Base-by-base conservation (phyloP, 2,797 vertebrate genomes). In the Poecile montanus region DNA sequence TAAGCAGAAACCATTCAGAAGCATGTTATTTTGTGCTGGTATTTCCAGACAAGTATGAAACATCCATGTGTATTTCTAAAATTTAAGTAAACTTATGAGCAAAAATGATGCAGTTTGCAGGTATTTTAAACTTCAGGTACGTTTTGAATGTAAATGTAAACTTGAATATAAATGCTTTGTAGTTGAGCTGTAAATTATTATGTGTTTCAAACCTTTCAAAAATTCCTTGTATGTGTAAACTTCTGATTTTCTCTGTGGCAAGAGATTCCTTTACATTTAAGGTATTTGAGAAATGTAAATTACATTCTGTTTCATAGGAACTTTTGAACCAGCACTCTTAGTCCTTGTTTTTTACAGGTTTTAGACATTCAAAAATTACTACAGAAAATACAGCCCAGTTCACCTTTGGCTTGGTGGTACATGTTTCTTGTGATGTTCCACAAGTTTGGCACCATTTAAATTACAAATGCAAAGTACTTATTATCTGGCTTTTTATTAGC, bases 1-100 rank as follows among this genome's bases (percentile, higher is more conserved):
- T 25, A 68, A 50, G 58, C 22, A 62, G 42, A 79, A 91, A 42
- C 23, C 4, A 2, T 20, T 85, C 32, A 45, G 40, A 67, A 83
- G 34, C 1, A 1, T 2, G 0, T 80, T 1, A 48, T 25, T 71
- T 83, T 2, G 2, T 78, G 16, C 20, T 58, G 22, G 2, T 74
- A n/a, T 48, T 89, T 89, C 42, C 29, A 88, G n/a, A 50, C 5
- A 76, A 51, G 13, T 42, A 18, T 38, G 27, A 78, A 75, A 58
- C 6, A 8, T 58, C 22, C 27, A 25, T 42, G 10, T 2, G 0
- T 73, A 22, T 67, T 92, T 68, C 22, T 68, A 65, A 89, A 80
- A 61, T 74, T 16, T 17, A 40, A 30, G 12, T 85, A 38, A 89
- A 51, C 29, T 57, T 70, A 51, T 5, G 0, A 73, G 75, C 29